Conservation (phyloP, 2,113 vertebrate genomes). For the Pluvialis apricaria region DNA sequence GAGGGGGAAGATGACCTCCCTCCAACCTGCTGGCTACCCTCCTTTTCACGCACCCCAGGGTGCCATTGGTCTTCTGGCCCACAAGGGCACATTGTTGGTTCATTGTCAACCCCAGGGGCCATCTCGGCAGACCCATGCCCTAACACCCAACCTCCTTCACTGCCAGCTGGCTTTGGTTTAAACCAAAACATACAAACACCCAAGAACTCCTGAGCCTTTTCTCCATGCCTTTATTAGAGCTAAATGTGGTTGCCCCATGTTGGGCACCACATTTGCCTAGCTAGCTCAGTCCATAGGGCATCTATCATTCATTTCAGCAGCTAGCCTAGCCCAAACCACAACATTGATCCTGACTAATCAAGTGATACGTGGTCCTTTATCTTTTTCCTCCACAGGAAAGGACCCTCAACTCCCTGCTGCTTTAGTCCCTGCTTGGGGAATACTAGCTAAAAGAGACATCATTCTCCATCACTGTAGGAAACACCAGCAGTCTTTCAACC, state of each 20-base stretch:
- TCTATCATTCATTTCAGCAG: background rate
- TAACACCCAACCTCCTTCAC: fast-evolving
- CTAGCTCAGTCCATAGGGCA: background rate
- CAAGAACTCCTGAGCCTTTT: background rate
- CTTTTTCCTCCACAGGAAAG: fast-evolving
- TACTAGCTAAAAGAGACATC: fast-evolving
- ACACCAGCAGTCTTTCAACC: fast-evolving
- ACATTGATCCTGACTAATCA: fast-evolving
- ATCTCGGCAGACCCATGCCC: fast-evolving
- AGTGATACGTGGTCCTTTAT: fast-evolving
- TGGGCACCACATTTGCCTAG: background rate
- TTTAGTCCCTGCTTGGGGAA: fast-evolving
- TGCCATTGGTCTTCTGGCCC: too few relatives aligned
- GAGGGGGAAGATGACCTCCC: too few relatives aligned
- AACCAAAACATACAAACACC: fast-evolving
- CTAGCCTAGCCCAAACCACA: background rate
- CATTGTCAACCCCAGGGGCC: fast-evolving
- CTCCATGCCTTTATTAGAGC: fast-evolving
- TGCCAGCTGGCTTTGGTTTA: too few relatives aligned
- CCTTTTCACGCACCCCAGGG: background rate
- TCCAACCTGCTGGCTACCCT: background rate
- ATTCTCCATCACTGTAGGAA: fast-evolving
- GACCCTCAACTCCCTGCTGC: fast-evolving
- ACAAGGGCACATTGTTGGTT: background rate
- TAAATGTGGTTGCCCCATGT: fast-evolving